Percentiles rank a stretch among this genome's conserved stretches.
These are phyloP conservation scores for Poecilia latipinna DNA, from an alignment of 2,113 vertebrate species.

Conservation along the genomic window DNA sequence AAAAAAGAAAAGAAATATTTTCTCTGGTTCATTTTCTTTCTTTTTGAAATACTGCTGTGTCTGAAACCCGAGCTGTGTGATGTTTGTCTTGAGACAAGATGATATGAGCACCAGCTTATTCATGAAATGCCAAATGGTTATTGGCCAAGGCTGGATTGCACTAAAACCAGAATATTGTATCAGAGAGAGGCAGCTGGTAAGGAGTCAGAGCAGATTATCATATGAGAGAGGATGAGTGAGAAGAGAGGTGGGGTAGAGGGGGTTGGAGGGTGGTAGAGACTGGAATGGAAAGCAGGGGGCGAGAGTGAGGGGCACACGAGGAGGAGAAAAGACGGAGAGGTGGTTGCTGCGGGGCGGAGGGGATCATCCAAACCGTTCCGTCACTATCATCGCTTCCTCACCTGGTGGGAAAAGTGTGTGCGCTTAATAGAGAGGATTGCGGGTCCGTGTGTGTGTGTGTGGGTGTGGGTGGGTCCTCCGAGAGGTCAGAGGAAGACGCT, in stretches of 20 bases:
- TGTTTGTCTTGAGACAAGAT: conserved; percentile 68
- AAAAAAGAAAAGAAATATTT: conserved; percentile 9
- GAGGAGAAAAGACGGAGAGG: conserved; percentile 40
- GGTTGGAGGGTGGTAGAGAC: conserved; percentile 27
- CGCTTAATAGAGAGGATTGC: neutral
- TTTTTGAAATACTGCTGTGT: conserved; percentile 45
- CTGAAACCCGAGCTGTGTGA: conserved; percentile 51
- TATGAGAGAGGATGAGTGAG: conserved; percentile 77
- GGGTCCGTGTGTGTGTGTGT: neutral
- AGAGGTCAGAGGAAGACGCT: conserved; percentile 72
- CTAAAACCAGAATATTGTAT: conserved; percentile 83
- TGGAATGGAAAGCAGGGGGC: conserved; percentile 57
- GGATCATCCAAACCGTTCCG: conserved; percentile 69
- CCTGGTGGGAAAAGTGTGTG: conserved; percentile 59
- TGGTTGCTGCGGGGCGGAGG: conserved; percentile 65
- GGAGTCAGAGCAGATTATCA: conserved; percentile 84
- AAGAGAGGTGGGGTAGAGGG: conserved; percentile 46
- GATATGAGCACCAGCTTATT: conserved; percentile 72
- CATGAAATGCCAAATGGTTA: conserved; percentile 77
- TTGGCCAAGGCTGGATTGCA: conserved; percentile 80
- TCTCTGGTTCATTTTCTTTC: conserved; percentile 32
- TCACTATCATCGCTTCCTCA: conserved; percentile 70
- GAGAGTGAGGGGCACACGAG: conserved; percentile 50
- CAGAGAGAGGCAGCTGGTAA: conserved; percentile 83
- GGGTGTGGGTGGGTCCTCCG: conserved; percentile 49